Evolutionary conservation across 2,797 vertebrate genomes (phyloP), one percentile per base, ranked within the genome.

Genomic region (Gadopsis bispinosus): DNA sequence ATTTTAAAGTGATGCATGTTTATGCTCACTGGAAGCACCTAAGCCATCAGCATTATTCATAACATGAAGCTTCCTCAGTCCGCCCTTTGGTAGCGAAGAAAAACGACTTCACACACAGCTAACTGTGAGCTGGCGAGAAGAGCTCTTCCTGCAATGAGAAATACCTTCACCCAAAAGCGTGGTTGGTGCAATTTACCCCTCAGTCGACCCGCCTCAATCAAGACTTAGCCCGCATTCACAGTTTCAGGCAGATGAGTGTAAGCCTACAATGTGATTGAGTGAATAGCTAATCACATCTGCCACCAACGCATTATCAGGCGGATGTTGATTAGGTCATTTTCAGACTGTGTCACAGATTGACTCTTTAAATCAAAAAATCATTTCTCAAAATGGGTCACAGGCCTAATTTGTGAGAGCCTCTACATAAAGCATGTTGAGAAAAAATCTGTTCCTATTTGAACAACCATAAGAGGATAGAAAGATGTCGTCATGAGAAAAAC

Each of bases 21-120:
- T 90, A 80, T 76, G 79, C 86, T 83, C 85, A 79, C 68, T 88
- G 75, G 77, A 83, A 93, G 79, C 78, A 88, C 83, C 85, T 75
- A 53, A 62, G 29, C 67, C 79, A 90, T 93, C 92, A 92, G 85
- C 89, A 94, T 94, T 91, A 92, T 93, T 94, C 90, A 89, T 91
- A 88, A 85, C 70, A 37, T 0, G 66, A 83, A 73, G 85, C 75
- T 79, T 83, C 68, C 65, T 74, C 43, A 17, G 73, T 84, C 76
- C 37, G 60, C 83, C 84, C 81, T 85, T 85, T 87, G 84, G 78
- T 74, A 76, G 62, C 55, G 51, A 83, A 86, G 83, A 91, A 88
- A 87, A 88, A 87, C 62, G 72, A 80, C 80, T 90, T 88, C 80
- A 90, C 83, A 84, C 89, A 82, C 86, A 66, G 65, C 81, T 76